Conservation (phyloP, 2,797 vertebrate genomes). For the Cheirogaleus major region DNA sequence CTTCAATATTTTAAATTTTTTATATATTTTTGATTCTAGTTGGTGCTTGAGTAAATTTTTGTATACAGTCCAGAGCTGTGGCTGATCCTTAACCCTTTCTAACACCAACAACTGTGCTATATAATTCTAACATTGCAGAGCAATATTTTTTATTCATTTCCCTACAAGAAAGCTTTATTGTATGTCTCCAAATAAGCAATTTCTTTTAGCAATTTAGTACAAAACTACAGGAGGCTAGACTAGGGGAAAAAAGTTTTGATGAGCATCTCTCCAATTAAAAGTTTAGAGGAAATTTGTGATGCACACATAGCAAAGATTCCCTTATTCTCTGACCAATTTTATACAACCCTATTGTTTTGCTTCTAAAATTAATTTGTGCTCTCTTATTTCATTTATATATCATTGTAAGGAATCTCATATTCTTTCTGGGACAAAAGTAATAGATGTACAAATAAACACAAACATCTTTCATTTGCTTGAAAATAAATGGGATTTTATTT, state of each 20-base stretch:
- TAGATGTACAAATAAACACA: not conserved
- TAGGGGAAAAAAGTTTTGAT: not conserved
- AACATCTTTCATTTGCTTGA: constrained; percentile 32
- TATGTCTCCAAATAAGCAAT: not conserved
- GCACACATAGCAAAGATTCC: not conserved
- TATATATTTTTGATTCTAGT: not conserved
- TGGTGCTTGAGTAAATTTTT: not conserved
- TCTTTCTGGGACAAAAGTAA: not conserved
- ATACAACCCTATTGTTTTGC: not conserved
- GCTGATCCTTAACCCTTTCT: not conserved
- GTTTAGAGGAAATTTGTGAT: not conserved
- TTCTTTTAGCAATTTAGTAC: not conserved
- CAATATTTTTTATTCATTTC: not conserved
- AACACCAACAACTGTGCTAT: not conserved
- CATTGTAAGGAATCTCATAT: not conserved
- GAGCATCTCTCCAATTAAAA: not conserved
- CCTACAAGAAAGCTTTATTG: not conserved
- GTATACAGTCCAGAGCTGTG: not conserved
- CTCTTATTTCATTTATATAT: not conserved
- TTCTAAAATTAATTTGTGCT: constrained; percentile 11
- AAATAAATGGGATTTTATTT: constrained; percentile 32
- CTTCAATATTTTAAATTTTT: not conserved
- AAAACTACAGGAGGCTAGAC: not conserved
- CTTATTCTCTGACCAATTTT: not conserved
- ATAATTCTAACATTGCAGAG: not conserved